Evolutionary conservation across 2,888 invertebrate genomes (phyloP).

Genomic region (Muscina levida): DNA sequence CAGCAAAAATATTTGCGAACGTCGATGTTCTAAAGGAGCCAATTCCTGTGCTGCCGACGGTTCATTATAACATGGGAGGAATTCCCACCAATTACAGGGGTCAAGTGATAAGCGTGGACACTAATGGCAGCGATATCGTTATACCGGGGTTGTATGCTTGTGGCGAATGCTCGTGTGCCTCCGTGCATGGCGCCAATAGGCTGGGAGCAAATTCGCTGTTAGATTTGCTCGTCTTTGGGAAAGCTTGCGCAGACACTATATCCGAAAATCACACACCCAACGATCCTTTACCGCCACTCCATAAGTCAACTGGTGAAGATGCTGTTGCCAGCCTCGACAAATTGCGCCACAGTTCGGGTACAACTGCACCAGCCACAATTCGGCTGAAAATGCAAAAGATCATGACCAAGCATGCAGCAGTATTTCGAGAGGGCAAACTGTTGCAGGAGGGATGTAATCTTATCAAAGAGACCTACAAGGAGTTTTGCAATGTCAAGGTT

Average conservation of each 20-base stretch:
- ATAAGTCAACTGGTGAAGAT: constrained; percentile 86
- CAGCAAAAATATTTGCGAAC: constrained; percentile 99
- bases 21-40: constrained; percentile 99
- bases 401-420: constrained; percentile 98
- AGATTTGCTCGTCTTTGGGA: constrained; percentile 98
- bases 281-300: constrained; percentile 80
- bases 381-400: constrained; percentile 95
- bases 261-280: constrained; percentile 91
- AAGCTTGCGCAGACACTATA: constrained; percentile 96
- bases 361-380: constrained; percentile 88
- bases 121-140: constrained; percentile 78
- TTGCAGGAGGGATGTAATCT: constrained; percentile 89
- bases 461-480: constrained; percentile 87
- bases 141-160: constrained; percentile 95
- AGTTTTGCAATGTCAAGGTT: constrained; percentile 89
- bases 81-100: constrained; percentile 98
- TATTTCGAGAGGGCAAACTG: constrained; percentile 93
- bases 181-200: constrained; percentile 99
- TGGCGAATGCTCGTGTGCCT: constrained; percentile 96
- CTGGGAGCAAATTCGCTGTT: constrained; percentile 98
- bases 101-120: constrained; percentile 83
- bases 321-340: constrained; percentile 95
- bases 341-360: constrained; percentile 89
- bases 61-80: constrained; percentile 99
- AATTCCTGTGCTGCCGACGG: constrained; percentile 98